phyloP scores from a whole-genome alignment of 2,888 invertebrate species.

The Bombylius major region DNA sequence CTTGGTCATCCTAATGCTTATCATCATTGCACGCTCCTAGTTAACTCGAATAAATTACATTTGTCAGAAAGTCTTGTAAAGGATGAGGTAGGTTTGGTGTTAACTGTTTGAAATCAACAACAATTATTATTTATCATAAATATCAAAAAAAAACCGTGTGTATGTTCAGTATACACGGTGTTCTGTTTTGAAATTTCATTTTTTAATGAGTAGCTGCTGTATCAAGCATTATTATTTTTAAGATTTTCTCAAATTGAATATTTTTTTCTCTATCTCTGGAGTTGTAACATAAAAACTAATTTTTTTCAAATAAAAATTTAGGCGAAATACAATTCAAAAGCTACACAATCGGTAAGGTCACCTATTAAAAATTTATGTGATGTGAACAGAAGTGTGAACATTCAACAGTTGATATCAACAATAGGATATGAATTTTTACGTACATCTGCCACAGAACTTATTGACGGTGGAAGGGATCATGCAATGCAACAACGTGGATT shows the following conservation, averaged over 20 bases:
- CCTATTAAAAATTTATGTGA: constrained; percentile 73
- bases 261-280: too few species aligned
- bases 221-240: too few species aligned
- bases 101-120: background rate
- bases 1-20: constrained; percentile 80
- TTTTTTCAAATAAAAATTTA: constrained; percentile 24
- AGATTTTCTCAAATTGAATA: too few species aligned
- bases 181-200: too few species aligned
- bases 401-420: constrained; percentile 60
- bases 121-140: too few species aligned
- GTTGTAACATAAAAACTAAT: too few species aligned
- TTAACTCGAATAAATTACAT: constrained; percentile 67
- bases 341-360: constrained; percentile 72
- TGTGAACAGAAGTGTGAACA: constrained; percentile 54
- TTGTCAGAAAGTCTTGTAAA: constrained; percentile 60
- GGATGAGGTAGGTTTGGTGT: constrained; percentile 49
- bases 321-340: constrained; percentile 70
- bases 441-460: constrained; percentile 51
- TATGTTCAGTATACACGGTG: too few species aligned
- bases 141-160: too few species aligned
- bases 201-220: too few species aligned
- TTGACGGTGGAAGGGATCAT: constrained; percentile 58
- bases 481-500: constrained; percentile 71
- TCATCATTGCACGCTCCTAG: constrained; percentile 92
- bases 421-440: constrained; percentile 75